Base-by-base conservation (phyloP, 2,888 invertebrate species). In the Bombylius major region DNA sequence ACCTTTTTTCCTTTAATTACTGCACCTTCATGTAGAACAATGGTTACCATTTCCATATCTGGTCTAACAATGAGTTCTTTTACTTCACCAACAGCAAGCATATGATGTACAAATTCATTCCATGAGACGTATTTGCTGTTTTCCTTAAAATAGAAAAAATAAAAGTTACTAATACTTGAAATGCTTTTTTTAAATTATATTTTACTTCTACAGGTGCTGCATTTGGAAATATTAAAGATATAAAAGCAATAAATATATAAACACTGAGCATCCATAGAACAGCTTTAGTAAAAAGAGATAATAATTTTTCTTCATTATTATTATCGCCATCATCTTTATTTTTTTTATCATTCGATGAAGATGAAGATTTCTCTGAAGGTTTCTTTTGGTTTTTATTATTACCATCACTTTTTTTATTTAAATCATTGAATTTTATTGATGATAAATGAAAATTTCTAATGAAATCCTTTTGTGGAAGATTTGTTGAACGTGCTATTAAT, bases 41-140 rank as follows among this genome's bases (percentile, higher is more conserved):
- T 89, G 2, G 89, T 88, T 8, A 90, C 91, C 64, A 89, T 82
- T 68, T 91, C 89, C 65, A 86, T 77, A 67, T 91, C 91, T 0
- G 93, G 93, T 47, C 87, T 77, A 5, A 95, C 85, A 1, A 95
- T 85, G 11, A 93, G 76, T 73, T 91, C 87, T 65, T 90, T 87
- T 0, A 96, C 96, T 77, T 97, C 96, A 13, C 97, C 97, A 69
- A 89, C 91, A 0, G 89, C 85, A 55, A 98, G 75, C 89, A 98
- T 91, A 59, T 93, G 87, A 72, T 95, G 87, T 0, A 94, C 83
- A 77, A 98, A 98, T 75, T 97, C 96, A 75, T 94, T 93, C 97
- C 97, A 98, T 0, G 93, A 90, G 4, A 94, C 87, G 70, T 87
- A 89, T 39, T 87, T 77, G n/a, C 71, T 73, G 7, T 72, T 66